Evolutionary conservation across 2,113 vertebrate species (phyloP).

Genomic region (Campylomormyrus tamandua): DNA sequence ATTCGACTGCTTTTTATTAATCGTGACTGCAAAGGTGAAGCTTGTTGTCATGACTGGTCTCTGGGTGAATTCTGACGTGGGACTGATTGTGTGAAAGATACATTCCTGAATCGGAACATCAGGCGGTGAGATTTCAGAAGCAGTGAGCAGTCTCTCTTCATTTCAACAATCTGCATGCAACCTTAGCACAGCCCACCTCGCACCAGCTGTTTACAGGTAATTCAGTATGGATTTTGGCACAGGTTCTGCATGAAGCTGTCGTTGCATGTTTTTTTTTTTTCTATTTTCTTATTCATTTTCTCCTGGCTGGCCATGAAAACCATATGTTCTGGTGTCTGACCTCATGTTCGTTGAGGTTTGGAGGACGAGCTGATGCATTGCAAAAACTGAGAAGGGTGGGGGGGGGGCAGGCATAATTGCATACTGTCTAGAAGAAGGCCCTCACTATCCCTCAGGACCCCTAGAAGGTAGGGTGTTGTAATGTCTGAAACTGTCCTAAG

Average conservation of each 20-base stretch:
- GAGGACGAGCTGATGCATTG: not conserved
- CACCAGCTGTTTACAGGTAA: not conserved
- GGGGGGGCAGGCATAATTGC: not conserved
- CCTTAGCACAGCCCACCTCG: not conserved
- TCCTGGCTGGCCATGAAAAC: not conserved
- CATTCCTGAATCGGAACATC: not conserved
- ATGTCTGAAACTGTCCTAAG: slow-evolving; percentile 1
- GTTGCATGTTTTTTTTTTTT: not conserved
- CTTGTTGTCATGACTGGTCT: not conserved
- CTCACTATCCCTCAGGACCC: not conserved
- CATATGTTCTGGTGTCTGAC: not conserved
- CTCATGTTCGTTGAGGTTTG: not conserved
- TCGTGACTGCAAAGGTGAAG: not conserved
- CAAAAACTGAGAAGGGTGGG: not conserved
- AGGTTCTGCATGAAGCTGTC: not conserved
- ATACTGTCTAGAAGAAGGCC: not conserved
- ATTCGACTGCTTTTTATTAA: not conserved
- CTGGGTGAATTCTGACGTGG: not conserved
- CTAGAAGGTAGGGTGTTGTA: not conserved
- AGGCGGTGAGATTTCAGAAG: not conserved
- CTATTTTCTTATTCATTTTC: not conserved
- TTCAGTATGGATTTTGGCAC: not conserved
- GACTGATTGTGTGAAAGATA: not conserved
- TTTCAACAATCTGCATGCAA: not conserved
- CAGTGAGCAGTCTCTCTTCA: not conserved